Base-by-base conservation (phyloP, 1,140 invertebrate genomes). In the Stegodyphus dumicola region DNA sequence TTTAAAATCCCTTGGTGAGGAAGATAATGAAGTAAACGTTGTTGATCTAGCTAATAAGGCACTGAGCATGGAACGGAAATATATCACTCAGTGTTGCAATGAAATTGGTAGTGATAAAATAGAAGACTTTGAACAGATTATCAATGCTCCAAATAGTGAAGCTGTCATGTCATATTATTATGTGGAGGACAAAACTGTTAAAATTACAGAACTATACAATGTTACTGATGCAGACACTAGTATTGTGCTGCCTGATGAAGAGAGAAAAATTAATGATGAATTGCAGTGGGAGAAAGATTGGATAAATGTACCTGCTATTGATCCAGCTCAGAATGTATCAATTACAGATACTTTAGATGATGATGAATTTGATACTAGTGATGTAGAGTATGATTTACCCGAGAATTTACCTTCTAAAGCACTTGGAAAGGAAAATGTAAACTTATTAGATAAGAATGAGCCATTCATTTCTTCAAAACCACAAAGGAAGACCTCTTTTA, bases 171-270 rank as follows among this genome's bases (percentile, higher is more conserved):
- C 96, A 0, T 97, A 95, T 90, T 94, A 95, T 89, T 94, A 96
- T 89, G 94, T 95, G 89, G 90, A 90, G 64, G 93, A 95, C 89
- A 95, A 96, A 90, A 95, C 93, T 92, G 93, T 95, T 70, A 95
- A 95, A 90, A 93, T 97, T 84, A 96, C 95, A 5, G 95, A 97
- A 91, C 96, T 97, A 88, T 96, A 95, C 89, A 95, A 96, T 89
- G 94, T 96, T 88, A 94, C 95, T 10, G 94, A 95, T 81, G 91
- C 91, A 56, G 93, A 94, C 53, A 84, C 88, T 33, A 81, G 78
- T 15, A 15, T 77, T 9, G 60, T 79, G 6, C 49, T 88, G 13
- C 18, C 80, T 11, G 86, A 77, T 51, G 87, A 88, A 53, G 87
- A 88, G 73, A 52, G 74, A 6, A 33, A 65, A 18, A 9, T 85